Conservation (phyloP, 2,888 invertebrate genomes). For the Listrodromus nycthemerus region DNA sequence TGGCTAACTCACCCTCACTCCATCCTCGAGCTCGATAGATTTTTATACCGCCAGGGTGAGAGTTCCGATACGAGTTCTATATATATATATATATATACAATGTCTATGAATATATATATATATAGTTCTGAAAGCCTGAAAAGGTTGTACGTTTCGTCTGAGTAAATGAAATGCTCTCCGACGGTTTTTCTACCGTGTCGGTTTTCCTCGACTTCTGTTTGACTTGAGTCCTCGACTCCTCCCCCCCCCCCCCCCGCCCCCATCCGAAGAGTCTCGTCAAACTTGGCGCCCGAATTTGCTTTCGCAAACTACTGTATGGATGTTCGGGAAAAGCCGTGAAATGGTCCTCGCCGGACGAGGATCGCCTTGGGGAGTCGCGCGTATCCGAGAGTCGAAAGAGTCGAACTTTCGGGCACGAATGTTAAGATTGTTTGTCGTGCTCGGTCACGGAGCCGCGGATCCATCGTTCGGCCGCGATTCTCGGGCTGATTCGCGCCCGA, state of each 20-base stretch:
- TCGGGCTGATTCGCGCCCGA: not conserved
- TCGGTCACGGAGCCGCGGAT: not conserved
- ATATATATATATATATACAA: not conserved
- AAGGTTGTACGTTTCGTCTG: not conserved
- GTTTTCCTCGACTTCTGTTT: constrained; percentile 5
- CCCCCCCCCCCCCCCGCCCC: not conserved
- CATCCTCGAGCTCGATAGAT: not conserved
- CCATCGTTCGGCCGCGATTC: not conserved
- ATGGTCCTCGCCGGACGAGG: constrained; percentile 4
- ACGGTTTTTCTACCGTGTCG: not conserved
- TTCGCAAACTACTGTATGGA: not conserved
- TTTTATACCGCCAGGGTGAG: constrained; percentile 5
- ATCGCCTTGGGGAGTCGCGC: not conserved
- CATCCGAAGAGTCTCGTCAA: not conserved
- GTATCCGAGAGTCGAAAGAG: not conserved
- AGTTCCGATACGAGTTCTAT: not conserved
- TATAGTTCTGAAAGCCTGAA: not conserved
- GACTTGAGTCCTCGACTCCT: not conserved
- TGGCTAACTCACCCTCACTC: not conserved
- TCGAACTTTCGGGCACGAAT: not conserved
- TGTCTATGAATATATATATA: no score
- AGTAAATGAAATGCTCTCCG: constrained; percentile 4
- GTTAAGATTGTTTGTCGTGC: constrained; percentile 3
- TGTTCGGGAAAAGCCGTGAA: not conserved
- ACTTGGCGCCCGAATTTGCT: constrained; percentile 3